phyloP scores from a whole-genome alignment of 2,113 vertebrate species.

The Eulacestoma nigropectus region DNA sequence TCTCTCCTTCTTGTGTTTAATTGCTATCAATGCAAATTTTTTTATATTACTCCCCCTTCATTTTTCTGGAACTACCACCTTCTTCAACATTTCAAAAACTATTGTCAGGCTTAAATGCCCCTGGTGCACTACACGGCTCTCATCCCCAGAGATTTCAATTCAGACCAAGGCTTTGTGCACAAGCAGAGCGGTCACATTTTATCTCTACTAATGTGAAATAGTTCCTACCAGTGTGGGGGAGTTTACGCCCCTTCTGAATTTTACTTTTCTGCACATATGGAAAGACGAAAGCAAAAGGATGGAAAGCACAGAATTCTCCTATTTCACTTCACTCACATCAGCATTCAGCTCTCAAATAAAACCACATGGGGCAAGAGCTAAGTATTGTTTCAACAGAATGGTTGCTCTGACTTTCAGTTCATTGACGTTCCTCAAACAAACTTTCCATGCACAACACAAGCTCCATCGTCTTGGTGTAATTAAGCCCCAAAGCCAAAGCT shows the following conservation, averaged over 20 bases:
- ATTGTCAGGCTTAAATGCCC: neutral
- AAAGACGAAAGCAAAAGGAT: neutral
- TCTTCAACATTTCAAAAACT: neutral
- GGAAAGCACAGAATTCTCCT: neutral
- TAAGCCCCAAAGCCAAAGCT: slow-evolving; percentile 15
- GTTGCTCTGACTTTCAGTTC: slow-evolving; percentile 37
- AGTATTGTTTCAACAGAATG: slow-evolving; percentile 41
- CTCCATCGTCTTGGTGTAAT: neutral
- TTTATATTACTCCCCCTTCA: neutral
- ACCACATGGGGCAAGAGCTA: slow-evolving; percentile 22
- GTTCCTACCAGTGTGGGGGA: neutral
- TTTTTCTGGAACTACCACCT: neutral
- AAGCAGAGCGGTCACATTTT: neutral
- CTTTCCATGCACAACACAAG: slow-evolving; percentile 25
- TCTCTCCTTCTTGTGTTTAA: neutral
- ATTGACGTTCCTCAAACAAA: slow-evolving; percentile 28
- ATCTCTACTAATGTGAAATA: neutral
- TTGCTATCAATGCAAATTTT: neutral
- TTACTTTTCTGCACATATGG: neutral
- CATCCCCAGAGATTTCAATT: neutral
- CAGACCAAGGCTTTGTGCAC: neutral
- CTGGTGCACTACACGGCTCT: neutral
- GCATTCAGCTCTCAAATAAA: slow-evolving; percentile 39
- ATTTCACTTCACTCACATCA: slow-evolving; percentile 7
- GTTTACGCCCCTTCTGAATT: neutral